Percentiles rank a stretch among this genome's conserved stretches.
Conservation (phyloP, 2,797 vertebrate genomes). For the Pangasius mekongensis region DNA sequence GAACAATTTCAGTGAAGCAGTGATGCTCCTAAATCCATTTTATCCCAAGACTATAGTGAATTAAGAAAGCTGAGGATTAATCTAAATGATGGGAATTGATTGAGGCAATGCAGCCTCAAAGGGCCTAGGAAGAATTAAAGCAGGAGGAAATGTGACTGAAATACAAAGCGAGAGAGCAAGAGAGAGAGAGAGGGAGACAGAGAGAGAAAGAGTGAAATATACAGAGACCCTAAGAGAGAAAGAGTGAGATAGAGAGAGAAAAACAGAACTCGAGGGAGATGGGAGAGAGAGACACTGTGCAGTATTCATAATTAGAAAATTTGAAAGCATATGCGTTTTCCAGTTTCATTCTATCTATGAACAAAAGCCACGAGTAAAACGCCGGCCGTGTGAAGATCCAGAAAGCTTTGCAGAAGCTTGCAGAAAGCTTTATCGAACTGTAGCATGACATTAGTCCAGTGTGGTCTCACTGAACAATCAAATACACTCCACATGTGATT, state of each 20-base stretch:
- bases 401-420: not conserved
- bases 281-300: not conserved
- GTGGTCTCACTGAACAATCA: not conserved
- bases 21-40: slow-evolving; percentile 52
- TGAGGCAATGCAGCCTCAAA: slow-evolving; percentile 54
- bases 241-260: slow-evolving; percentile 6
- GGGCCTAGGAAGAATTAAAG: slow-evolving; percentile 53
- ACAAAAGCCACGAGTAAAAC: slow-evolving; percentile 25
- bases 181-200: slow-evolving; percentile 4
- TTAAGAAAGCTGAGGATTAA: slow-evolving; percentile 53
- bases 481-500: not conserved
- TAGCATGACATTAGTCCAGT: not conserved
- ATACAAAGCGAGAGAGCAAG: slow-evolving; percentile 43
- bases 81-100: slow-evolving; percentile 61
- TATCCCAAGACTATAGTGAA: slow-evolving; percentile 53
- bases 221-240: not conserved
- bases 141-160: slow-evolving; percentile 55
- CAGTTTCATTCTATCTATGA: slow-evolving; percentile 15
- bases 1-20: slow-evolving; percentile 48
- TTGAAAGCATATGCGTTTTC: not conserved
- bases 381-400: not conserved
- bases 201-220: not conserved
- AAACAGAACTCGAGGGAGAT: not conserved
- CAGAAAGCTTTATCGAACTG: not conserved
- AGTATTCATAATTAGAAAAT: slow-evolving; percentile 46